Percentiles rank a stretch among this genome's conserved stretches.
phyloP scores from a whole-genome alignment of 2,113 vertebrate species.

The Istiophorus platypterus region DNA sequence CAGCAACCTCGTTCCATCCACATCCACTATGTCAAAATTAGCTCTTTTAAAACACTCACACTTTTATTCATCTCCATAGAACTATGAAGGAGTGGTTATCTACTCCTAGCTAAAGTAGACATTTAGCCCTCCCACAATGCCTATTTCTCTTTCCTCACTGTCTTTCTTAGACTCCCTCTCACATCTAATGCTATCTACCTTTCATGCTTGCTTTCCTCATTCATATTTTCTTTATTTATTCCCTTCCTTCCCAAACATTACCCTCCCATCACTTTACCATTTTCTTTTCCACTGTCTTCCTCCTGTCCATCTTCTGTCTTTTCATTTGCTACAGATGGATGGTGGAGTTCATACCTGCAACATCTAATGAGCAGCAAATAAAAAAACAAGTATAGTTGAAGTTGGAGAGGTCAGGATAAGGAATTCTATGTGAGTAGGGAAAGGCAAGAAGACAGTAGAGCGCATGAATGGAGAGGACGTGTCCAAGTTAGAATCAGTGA shows the following conservation, averaged over 20 bases:
- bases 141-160: conserved; percentile 9
- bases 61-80: conserved; percentile 60
- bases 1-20: conserved; percentile 20
- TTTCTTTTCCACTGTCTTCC: neutral
- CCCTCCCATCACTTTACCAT: neutral
- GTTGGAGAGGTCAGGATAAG: neutral
- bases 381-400: neutral
- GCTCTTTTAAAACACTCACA: conserved; percentile 46
- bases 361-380: conserved; percentile 33
- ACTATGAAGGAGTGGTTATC: conserved; percentile 63
- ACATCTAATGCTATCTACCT: conserved; percentile 22
- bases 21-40: conserved; percentile 31
- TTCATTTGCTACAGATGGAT: conserved; percentile 2
- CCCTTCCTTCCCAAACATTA: neutral
- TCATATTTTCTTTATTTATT: conserved; percentile 3
- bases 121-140: conserved; percentile 47
- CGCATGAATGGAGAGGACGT: neutral
- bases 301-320: conserved; percentile 11
- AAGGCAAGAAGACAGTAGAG: neutral
- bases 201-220: conserved; percentile 28
- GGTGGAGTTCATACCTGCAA: neutral
- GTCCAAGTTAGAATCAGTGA: neutral
- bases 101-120: conserved; percentile 43
- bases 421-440: neutral
- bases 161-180: conserved; percentile 13